A percentile compares a stretch with the other conserved stretches of the same genome.
These are phyloP conservation scores for Spodoptera frugiperda DNA, from an alignment of 1,140 invertebrate species.

Conservation along the genomic window DNA sequence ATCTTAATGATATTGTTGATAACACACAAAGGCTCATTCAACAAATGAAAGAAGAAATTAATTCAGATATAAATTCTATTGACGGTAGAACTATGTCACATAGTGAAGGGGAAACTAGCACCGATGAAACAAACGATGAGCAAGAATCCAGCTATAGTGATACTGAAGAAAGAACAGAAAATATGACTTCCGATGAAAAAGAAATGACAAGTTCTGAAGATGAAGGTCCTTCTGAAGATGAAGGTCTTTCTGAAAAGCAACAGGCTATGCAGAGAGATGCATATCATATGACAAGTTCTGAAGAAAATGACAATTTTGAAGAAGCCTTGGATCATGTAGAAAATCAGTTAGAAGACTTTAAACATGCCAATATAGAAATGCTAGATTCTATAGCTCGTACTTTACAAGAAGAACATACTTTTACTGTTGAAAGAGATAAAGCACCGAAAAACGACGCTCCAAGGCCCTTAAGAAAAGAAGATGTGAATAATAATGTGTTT, in stretches of 20 bases:
- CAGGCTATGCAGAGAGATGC: conserved; percentile 51
- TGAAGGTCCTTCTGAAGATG: conserved; percentile 63
- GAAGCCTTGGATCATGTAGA: conserved; percentile 83
- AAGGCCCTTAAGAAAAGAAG: conserved; percentile 52
- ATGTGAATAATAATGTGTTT: conserved; percentile 78
- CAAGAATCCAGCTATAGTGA: conserved; percentile 86
- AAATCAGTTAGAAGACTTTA: conserved; percentile 73
- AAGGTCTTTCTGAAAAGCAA: conserved; percentile 58
- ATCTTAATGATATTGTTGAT: conserved; percentile 86
- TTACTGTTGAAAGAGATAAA: conserved; percentile 61
- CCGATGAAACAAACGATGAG: conserved; percentile 72
- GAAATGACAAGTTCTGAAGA: conserved; percentile 66
- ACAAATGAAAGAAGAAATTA: conserved; percentile 88
- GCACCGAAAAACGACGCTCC: conserved; percentile 22
- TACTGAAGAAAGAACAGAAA: conserved; percentile 69
- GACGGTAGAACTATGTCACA: conserved; percentile 79
- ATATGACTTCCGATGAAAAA: conserved; percentile 78
- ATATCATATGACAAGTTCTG: conserved; percentile 81
- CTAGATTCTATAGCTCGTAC: conserved; percentile 78
- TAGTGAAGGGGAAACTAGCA: conserved; percentile 83
- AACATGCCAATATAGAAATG: conserved; percentile 75
- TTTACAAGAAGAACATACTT: conserved; percentile 74
- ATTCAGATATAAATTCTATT: conserved; percentile 87
- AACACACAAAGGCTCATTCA: conserved; percentile 87
- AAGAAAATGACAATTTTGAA: conserved; percentile 84